Evolutionary conservation across 2,113 vertebrate species (phyloP).

Genomic region (Stictonetta naevosa): DNA sequence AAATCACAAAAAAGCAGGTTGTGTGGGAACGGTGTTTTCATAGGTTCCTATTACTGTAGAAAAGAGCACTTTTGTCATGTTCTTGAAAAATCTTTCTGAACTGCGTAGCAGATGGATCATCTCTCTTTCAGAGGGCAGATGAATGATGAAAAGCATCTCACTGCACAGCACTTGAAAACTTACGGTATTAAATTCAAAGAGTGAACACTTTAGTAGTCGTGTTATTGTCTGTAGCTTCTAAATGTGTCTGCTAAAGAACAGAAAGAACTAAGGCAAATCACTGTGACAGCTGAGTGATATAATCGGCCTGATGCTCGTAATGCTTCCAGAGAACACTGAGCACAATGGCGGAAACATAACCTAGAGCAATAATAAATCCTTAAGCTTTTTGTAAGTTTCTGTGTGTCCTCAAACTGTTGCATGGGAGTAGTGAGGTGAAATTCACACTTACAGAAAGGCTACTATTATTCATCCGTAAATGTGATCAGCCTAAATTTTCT

Average conservation of each 20-base stretch:
- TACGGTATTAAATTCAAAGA: not conserved
- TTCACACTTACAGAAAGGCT: rapidly evolving
- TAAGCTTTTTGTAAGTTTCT: not conserved
- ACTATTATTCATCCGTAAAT: not conserved
- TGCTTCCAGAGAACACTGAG: not conserved
- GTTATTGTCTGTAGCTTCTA: not conserved
- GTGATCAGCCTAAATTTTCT: not conserved
- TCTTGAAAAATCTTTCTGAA: not conserved
- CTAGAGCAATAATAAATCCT: too few relatives aligned
- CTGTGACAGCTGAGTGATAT: not conserved
- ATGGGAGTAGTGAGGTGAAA: not conserved
- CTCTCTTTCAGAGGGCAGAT: rapidly evolving
- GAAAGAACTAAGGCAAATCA: not conserved
- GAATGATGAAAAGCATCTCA: not conserved
- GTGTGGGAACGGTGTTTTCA: not conserved
- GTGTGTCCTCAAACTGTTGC: not conserved
- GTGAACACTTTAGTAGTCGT: not conserved
- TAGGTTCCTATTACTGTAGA: not conserved
- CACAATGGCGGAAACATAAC: rapidly evolving
- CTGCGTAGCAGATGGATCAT: not conserved
- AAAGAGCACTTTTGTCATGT: not conserved
- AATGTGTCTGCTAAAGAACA: not conserved
- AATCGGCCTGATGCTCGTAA: not conserved
- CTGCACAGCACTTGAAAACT: not conserved
- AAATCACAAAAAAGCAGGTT: not conserved